Base-by-base conservation (phyloP, 1,140 invertebrate genomes). In the Drosophila quadrilineata region DNA sequence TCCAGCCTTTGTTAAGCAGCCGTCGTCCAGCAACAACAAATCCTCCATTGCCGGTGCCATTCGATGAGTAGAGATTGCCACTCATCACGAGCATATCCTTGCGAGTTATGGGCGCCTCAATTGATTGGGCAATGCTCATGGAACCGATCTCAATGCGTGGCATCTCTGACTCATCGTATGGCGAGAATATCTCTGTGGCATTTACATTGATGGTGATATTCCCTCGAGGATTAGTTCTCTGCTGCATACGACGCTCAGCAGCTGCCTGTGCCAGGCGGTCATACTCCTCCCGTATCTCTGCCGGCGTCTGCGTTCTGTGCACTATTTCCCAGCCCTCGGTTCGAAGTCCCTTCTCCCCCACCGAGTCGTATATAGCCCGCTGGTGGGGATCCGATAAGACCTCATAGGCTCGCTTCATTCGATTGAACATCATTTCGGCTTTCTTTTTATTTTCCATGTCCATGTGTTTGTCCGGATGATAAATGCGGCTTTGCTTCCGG, bases 241-340 rank as follows among this genome's bases (percentile, higher is more conserved):
- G 95, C 68, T 97, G 94, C 12, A 98, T 90, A 40, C 93, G 92
- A 66, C 95, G 92, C 86, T 98, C 96, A 72, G 98, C 96, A 3
- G 84, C 79, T 9, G 80, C 86, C 67, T 91, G 88, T 5, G 94
- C 93, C 16, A 97, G 90, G 73, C 95, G 92, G 90, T 98, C 96
- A 92, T 97, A 98, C 90, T 98, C 97, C 73, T 98, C 97, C 58
- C 97, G 91, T 41, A 99, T 98, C 91, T 98, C 97, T 68, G 95
- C 93, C 6, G 97, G 96, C 3, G 97, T 98, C 91, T 96, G 95
- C 4, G 95, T 97, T 16, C 96, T 64, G 53, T 97, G 94, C 17
- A 98, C 95, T 54, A 99, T 93, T 91, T 98, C 96, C 95, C 96
- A 97, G 46, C 96, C 97, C 88, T 98, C 95, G 6, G 95, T 96